A percentile compares a stretch with the other conserved stretches of the same genome.
Evolutionary conservation across 2,888 invertebrate genomes (phyloP).

Genomic region (Prostheceraeus crozeri): DNA sequence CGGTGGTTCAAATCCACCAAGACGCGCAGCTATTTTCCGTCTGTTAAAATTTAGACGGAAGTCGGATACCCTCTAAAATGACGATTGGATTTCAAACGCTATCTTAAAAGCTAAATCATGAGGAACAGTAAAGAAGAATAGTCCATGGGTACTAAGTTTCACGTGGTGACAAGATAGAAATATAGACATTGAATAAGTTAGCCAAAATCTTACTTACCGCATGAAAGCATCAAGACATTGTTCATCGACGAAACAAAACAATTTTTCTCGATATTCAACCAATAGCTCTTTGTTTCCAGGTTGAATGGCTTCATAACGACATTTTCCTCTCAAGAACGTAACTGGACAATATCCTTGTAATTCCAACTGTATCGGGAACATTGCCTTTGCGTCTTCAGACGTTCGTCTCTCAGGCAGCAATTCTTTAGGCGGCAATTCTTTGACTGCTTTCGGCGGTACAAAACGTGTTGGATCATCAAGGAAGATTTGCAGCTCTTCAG

Average conservation of each 20-base stretch:
- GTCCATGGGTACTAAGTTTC: too few relatives aligned
- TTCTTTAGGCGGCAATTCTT: slow-evolving; percentile 48
- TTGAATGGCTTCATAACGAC: slow-evolving; percentile 50
- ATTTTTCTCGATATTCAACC: slow-evolving; percentile 51
- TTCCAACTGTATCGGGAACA: slow-evolving; percentile 47
- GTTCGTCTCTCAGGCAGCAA: slow-evolving; percentile 47
- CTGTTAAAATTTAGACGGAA: too few relatives aligned
- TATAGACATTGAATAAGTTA: too few relatives aligned
- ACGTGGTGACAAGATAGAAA: too few relatives aligned
- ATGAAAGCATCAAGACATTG: slow-evolving; percentile 54
- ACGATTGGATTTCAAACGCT: too few relatives aligned
- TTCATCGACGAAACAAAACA: slow-evolving; percentile 51
- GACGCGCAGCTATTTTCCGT: too few relatives aligned
- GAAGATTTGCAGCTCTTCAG: slow-evolving; percentile 49
- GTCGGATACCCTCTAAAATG: too few relatives aligned
- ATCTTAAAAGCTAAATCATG: too few relatives aligned
- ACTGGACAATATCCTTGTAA: slow-evolving; percentile 56
- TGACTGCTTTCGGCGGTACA: slow-evolving; percentile 43
- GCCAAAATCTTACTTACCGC: slow-evolving; percentile 50
- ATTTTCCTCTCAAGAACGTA: slow-evolving; percentile 54
- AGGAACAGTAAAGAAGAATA: too few relatives aligned
- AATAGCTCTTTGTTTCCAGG: slow-evolving; percentile 51
- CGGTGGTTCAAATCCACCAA: too few relatives aligned
- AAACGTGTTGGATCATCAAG: slow-evolving; percentile 46
- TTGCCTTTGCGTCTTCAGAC: slow-evolving; percentile 45